Evolutionary conservation across 2,797 vertebrate species (phyloP).

Genomic region (Coreius guichenoti): DNA sequence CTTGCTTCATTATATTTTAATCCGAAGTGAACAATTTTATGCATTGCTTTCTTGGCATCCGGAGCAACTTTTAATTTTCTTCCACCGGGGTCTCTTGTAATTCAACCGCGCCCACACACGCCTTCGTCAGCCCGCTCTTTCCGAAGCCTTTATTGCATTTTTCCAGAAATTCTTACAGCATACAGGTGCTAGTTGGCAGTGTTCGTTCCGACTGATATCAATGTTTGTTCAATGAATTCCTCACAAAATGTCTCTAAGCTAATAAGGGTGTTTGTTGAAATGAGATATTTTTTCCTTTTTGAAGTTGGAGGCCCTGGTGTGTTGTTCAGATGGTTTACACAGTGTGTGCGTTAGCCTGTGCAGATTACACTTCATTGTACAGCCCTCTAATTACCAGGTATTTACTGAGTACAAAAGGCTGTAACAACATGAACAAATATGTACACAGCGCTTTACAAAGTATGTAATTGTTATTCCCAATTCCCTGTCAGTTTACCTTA

Average conservation of each 20-base stretch:
- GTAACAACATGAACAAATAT: slow-evolving; percentile 48
- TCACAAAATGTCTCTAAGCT: slow-evolving; percentile 12
- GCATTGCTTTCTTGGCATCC: slow-evolving; percentile 64
- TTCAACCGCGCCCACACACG: slow-evolving; percentile 43
- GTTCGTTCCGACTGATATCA: slow-evolving; percentile 38
- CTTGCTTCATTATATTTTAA: slow-evolving; percentile 82
- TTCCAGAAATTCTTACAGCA: slow-evolving; percentile 17
- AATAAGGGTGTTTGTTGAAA: slow-evolving; percentile 45
- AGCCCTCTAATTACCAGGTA: slow-evolving; percentile 43
- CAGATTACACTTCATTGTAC: slow-evolving; percentile 28
- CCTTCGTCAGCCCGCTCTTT: slow-evolving; percentile 9
- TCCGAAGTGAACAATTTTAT: slow-evolving; percentile 72
- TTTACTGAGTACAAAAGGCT: slow-evolving; percentile 39
- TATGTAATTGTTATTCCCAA: slow-evolving; percentile 35
- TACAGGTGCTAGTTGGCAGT: slow-evolving; percentile 53
- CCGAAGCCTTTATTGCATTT: slow-evolving; percentile 22
- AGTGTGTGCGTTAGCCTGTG: slow-evolving; percentile 21
- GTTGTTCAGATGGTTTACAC: slow-evolving; percentile 32
- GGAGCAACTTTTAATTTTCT: slow-evolving; percentile 62
- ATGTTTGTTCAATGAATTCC: slow-evolving; percentile 1
- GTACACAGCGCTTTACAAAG: slow-evolving; percentile 15
- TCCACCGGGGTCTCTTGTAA: slow-evolving; percentile 50
- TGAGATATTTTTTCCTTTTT: slow-evolving; percentile 9
- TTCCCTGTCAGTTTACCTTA: slow-evolving; percentile 30
- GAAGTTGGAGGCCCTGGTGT: slow-evolving; percentile 10